phyloP scores from a whole-genome alignment of 2,888 invertebrate genomes.

The Himalopsyche anomala region DNA sequence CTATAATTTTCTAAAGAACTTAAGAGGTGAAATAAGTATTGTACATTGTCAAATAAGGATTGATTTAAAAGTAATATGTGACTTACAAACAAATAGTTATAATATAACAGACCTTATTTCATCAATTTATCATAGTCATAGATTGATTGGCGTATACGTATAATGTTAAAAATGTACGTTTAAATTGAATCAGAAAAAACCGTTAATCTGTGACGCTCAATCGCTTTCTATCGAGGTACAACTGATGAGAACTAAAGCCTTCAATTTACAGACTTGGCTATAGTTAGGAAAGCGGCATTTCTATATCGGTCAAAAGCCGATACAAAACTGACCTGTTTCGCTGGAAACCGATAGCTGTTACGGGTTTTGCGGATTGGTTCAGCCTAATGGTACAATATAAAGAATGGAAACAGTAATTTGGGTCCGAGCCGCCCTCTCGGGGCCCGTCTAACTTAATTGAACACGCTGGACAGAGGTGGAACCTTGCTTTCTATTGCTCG shows the following conservation, averaged over 20 bases:
- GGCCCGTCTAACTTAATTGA: constrained; percentile 36
- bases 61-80: too few relatives aligned
- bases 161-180: too few relatives aligned
- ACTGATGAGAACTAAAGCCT: constrained; percentile 21
- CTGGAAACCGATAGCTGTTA: constrained; percentile 36
- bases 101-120: too few relatives aligned
- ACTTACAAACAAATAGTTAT: too few relatives aligned
- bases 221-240: neutral
- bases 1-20: too few relatives aligned
- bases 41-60: too few relatives aligned
- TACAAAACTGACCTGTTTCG: constrained; percentile 31
- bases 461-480: constrained; percentile 27
- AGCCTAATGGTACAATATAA: constrained; percentile 31
- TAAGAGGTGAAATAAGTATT: too few relatives aligned
- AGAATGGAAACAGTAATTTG: constrained; percentile 40
- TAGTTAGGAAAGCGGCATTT: neutral
- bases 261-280: neutral
- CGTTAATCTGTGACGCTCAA: neutral
- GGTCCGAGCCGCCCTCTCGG: neutral
- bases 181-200: too few relatives aligned
- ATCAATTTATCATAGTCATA: too few relatives aligned
- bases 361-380: constrained; percentile 41
- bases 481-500: constrained; percentile 16
- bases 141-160: too few relatives aligned
- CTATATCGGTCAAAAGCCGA: constrained; percentile 30